Evolutionary conservation across 2,888 invertebrate species (phyloP).

Genomic region (Chouioia cunea): DNA sequence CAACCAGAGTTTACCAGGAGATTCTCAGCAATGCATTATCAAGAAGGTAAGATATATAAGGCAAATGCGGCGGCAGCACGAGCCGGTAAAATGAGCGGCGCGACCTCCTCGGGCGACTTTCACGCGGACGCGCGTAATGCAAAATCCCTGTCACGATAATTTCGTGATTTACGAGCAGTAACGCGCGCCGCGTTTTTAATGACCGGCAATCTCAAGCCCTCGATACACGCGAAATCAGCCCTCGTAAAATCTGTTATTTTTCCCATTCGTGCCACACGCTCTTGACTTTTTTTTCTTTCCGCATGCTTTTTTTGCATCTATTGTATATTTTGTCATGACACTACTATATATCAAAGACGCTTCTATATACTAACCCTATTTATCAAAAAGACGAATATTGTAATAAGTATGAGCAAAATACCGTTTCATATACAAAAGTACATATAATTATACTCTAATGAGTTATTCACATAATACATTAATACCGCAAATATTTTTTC

Average conservation of each 20-base stretch:
- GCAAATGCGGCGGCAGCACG: not conserved
- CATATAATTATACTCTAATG: no score
- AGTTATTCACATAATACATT: no score
- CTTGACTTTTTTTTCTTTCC: not conserved
- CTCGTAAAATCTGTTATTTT: conserved; percentile 28
- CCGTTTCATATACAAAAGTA: no score
- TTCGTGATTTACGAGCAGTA: conserved; percentile 55
- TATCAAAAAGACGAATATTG: no score
- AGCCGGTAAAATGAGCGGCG: conserved; percentile 6
- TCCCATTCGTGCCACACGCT: not conserved
- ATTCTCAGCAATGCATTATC: no score
- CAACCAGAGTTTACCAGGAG: no score
- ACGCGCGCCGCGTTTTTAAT: conserved; percentile 44
- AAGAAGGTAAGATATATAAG: no score
- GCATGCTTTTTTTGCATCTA: not conserved
- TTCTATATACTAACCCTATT: no score
- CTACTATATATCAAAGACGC: no score
- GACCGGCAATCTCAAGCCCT: conserved; percentile 48
- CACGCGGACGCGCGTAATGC: conserved; percentile 48
- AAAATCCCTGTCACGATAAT: conserved; percentile 58
- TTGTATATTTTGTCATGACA: no score
- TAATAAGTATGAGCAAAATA: no score
- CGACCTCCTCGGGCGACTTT: conserved; percentile 51
- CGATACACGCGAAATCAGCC: conserved; percentile 29
- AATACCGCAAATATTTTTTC: no score